Conservation (phyloP, 2,113 vertebrate genomes). For the Fregata magnificens region DNA sequence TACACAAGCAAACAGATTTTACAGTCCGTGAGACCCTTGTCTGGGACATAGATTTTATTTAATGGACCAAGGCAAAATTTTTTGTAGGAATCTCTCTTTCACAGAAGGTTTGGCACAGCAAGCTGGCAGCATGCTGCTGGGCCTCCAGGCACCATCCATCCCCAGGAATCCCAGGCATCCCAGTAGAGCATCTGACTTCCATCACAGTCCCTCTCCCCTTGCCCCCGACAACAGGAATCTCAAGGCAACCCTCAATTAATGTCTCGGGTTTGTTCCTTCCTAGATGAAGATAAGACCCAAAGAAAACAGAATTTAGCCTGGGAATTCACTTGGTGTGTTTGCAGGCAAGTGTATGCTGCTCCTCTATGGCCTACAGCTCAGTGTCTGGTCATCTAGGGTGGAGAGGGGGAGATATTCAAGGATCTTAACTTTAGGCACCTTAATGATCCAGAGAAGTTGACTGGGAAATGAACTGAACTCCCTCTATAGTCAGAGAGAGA, state of each 20-base stretch:
- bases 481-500: neutral
- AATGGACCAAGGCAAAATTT: neutral
- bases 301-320: neutral
- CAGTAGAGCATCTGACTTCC: neutral
- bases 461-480: neutral
- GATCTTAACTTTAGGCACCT: neutral
- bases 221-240: neutral
- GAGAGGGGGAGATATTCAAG: neutral
- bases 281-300: neutral
- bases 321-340: neutral
- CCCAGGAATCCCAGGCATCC: neutral
- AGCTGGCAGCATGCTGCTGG: neutral
- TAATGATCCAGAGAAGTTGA: neutral
- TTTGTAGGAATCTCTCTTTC: neutral
- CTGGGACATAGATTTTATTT: neutral
- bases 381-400: neutral
- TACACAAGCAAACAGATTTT: neutral
- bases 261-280: neutral
- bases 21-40: neutral
- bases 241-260: neutral
- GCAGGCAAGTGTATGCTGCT: neutral
- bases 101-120: neutral
- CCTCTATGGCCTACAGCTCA: neutral
- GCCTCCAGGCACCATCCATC: rapidly evolving
- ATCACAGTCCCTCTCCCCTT: neutral